Base-by-base conservation (phyloP, 92 coral and sea anemone genomes). In the Actinernus sp. region DNA sequence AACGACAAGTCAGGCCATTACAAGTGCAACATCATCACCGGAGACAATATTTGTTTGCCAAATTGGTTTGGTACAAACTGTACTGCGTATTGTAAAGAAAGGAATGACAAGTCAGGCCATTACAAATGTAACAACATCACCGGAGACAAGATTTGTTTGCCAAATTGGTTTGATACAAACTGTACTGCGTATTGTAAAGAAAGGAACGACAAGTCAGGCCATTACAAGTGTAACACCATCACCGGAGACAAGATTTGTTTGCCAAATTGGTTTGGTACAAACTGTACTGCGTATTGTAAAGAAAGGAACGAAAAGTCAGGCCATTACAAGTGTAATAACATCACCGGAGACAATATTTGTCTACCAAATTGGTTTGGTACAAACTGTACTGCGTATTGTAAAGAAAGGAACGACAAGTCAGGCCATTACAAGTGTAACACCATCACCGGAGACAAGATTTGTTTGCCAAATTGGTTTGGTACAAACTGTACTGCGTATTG, bases 151-250 rank as follows among this genome's bases (percentile, higher is more conserved):
- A 4, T 75, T 0, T 85, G 96, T 34, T 57, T 72, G 18, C 36
- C 68, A 7, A 61, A 85, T 74, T 90, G 92, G 89, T 81, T 69
- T 49, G 96, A 89, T 25, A 34, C 58, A 6, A 78, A 56, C 45
- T 89, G 96, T 45, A 64, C 64, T 10, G 75, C 50, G 4, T 47
- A 22, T 38, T 89, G 96, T 52, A 27, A 36, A 9, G n/a, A 63
- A 1, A 59, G 47, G 29, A 52, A 80, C 41, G 77, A 80, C 24
- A 22, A 24, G 0, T 14, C 3, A 5, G 78, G 73, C 0, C 85
- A 76, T 40, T 89, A 68, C 60, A 68, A 25, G n/a, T 85, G 96
- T 20, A 58, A 52, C 37, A 39, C n/a, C n/a, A n/a, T 57, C 14
- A 37, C 57, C 3, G 96, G 96, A 19, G 25, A 18, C 3, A 89